phyloP scores from a whole-genome alignment of 2,888 invertebrate genomes.

The Andrena minutula region DNA sequence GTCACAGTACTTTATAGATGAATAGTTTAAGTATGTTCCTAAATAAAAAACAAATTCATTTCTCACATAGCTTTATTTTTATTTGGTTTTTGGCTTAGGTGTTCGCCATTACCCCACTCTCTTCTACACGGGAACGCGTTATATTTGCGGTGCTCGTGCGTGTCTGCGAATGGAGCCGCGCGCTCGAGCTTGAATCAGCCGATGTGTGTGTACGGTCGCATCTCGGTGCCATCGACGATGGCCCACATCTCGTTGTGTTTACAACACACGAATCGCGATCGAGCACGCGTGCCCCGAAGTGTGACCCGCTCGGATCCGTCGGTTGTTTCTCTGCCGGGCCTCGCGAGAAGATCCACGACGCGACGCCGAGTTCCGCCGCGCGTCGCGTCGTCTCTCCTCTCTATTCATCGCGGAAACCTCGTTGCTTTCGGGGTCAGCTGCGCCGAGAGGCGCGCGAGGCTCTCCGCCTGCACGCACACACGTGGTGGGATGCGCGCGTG shows the following conservation, averaged over 20 bases:
- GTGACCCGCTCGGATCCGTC: constrained; percentile 9
- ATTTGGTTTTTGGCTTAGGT: too few species aligned
- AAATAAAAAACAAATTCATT: too few species aligned
- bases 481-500: not conserved
- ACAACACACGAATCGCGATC: constrained; percentile 63
- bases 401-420: constrained; percentile 40
- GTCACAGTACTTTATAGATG: too few species aligned
- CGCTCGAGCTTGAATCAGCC: constrained; percentile 9
- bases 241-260: constrained; percentile 61
- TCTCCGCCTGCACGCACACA: not conserved
- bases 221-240: constrained; percentile 56
- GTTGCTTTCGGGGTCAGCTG: constrained; percentile 49
- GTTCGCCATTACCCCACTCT: too few species aligned
- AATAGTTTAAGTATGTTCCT: too few species aligned
- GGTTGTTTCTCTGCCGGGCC: not conserved
- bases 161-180: not conserved
- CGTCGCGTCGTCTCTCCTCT: not conserved
- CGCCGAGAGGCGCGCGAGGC: constrained; percentile 10
- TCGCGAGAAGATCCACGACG: constrained; percentile 1
- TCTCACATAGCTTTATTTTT: too few species aligned
- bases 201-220: constrained; percentile 2
- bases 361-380: not conserved
- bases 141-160: constrained; percentile 4
- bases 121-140: too few species aligned
- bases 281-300: constrained; percentile 34